Conservation (phyloP, 2,797 vertebrate species). For the Glossophaga mutica region DNA sequence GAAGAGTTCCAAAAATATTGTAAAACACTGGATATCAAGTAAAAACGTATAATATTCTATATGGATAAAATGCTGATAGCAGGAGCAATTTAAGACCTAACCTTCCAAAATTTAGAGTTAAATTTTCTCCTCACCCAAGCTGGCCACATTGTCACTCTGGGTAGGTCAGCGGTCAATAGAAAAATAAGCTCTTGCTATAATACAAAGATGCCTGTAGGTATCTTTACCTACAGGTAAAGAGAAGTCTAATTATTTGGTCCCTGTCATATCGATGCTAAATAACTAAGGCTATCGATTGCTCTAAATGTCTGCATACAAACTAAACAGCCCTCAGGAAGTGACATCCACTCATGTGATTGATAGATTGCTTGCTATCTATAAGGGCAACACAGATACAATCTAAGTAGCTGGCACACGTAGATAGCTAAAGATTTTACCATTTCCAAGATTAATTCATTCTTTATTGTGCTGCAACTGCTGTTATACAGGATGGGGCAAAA, state of each 20-base stretch:
- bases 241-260: not conserved
- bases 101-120: slow-evolving; percentile 23
- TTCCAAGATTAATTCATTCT: not conserved
- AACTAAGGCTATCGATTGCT: slow-evolving; percentile 9
- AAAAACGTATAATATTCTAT: not conserved
- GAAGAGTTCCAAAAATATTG: slow-evolving; percentile 20
- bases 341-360: not conserved
- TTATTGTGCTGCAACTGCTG: not conserved
- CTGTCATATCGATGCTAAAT: not conserved
- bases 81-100: not conserved
- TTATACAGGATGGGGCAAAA: not conserved
- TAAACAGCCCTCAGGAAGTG: not conserved
- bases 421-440: not conserved
- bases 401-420: not conserved
- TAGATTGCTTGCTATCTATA: not conserved
- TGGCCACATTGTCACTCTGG: not conserved
- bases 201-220: not conserved
- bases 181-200: not conserved
- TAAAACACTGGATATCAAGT: not conserved
- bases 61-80: not conserved
- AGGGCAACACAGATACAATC: not conserved
- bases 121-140: not conserved
- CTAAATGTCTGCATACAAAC: slow-evolving; percentile 14
- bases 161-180: not conserved
- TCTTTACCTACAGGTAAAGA: not conserved